Base-by-base conservation (phyloP, 2,113 vertebrate genomes). In the Panthera leo region DNA sequence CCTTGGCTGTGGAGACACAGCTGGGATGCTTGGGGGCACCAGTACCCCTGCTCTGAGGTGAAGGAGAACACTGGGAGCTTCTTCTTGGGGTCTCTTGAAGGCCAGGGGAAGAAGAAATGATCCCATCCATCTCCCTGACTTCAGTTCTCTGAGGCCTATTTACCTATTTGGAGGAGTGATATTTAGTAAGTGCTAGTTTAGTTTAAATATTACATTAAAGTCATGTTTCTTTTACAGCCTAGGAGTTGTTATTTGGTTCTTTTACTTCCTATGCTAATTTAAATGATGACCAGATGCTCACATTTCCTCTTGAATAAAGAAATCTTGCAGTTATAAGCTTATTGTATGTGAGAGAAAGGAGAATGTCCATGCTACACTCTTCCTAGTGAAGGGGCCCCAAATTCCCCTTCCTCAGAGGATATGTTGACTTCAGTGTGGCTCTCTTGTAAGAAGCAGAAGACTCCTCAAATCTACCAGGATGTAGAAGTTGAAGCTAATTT, bases 31-130 rank as follows among this genome's bases (percentile, higher is more conserved):
- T 25, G 7, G 10, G 23, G n/a, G 55, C 23, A 25, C 55, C 39
- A 58, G 55, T 23, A 10, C n/a, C 36, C 34, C 53, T 83, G 23
- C n/a, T 61, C 53, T 58, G 23, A 76, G 5, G 23, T 10, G 39
- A 75, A 75, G 39, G 39, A 75, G 39, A 75, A 3, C 13, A 27
- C 7, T 76, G 25, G 23, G 39, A 45, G 23, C 23, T 42, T 42
- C 36, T 45, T 45, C 36, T 13, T 76, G 39, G 25, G n/a, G 42
- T 42, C 39, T 3, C 21, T 27, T 63, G 80, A 84, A 84, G 14
- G 98, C 85, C 99, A 99, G 65, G 99, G 99, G 98, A 99, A 99
- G 97, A 99, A 99, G 99, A 99, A 99, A 97, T 18, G 96, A 61
- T 19, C 21, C n/a, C 97, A 89, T 51, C 61, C n/a, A 29, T 45